These are phyloP conservation scores for Chrysaora quinquecirrha DNA, from an alignment of 30 jellyfish, hydroid and myxozoan genomes.

Conservation along the genomic window DNA sequence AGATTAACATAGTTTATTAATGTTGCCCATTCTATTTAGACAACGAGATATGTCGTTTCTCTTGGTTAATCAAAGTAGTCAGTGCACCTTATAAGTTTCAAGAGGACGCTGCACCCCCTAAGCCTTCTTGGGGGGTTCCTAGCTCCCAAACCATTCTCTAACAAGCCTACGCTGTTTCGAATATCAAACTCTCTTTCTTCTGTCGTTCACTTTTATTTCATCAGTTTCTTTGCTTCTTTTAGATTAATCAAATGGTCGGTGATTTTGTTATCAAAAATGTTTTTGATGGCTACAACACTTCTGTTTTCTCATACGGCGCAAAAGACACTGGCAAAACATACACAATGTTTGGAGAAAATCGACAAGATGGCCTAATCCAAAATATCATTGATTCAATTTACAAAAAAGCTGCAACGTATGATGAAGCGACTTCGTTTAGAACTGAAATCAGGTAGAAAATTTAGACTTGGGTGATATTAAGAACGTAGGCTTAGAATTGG, in stretches of 20 bases:
- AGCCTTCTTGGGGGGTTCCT: too few species aligned
- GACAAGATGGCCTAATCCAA: conserved; percentile 74
- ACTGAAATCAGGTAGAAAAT: conserved; percentile 87
- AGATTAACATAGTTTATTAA: too few species aligned
- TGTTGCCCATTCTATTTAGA: too few species aligned
- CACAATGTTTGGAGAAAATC: conserved; percentile 76
- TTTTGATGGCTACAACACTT: conserved; percentile 85
- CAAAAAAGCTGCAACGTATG: conserved; percentile 74
- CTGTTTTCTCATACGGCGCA: conserved; percentile 89
- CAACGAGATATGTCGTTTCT: too few species aligned
- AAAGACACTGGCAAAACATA: conserved; percentile 82
- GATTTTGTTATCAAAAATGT: conserved; percentile 69
- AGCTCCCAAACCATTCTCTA: too few species aligned
- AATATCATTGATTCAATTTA: conserved; percentile 63
- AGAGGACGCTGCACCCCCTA: too few species aligned
- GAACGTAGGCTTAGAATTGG: too few species aligned
- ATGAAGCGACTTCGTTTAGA: conserved; percentile 88
- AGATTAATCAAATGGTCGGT: conserved; percentile 74
- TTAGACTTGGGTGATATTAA: not conserved
- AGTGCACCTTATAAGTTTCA: too few species aligned
- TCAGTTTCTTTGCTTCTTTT: not conserved
- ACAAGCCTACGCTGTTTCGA: too few species aligned
- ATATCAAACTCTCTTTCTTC: too few species aligned
- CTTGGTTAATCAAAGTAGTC: too few species aligned
- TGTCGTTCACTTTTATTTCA: too few species aligned